These are phyloP conservation scores for Nyctibius bracteatus DNA, from an alignment of 2,113 vertebrate genomes.

Conservation along the genomic window DNA sequence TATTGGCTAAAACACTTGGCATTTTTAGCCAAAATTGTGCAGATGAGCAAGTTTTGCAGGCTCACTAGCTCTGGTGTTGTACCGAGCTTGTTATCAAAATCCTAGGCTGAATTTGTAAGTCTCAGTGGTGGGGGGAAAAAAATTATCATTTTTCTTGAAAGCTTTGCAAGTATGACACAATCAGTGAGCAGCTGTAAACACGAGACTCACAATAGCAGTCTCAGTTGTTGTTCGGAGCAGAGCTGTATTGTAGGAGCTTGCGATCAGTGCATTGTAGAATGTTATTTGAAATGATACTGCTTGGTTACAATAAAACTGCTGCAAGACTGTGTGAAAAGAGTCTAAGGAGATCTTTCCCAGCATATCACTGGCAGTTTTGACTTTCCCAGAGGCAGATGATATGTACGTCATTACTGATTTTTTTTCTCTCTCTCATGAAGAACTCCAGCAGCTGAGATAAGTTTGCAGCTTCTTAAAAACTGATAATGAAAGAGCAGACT, in stretches of 20 bases:
- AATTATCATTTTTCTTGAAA: background rate
- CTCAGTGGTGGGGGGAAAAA: background rate
- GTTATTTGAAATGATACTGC: constrained; percentile 32
- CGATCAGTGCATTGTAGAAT: background rate
- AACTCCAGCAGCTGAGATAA: constrained; percentile 62
- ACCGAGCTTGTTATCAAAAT: background rate
- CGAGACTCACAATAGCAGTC: background rate
- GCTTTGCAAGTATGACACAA: background rate
- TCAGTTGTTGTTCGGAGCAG: background rate
- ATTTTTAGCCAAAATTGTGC: background rate
- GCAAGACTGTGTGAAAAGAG: constrained; percentile 8
- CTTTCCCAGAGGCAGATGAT: constrained; percentile 66
- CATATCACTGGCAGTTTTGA: constrained; percentile 51
- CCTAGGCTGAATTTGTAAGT: background rate
- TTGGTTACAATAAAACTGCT: constrained; percentile 32
- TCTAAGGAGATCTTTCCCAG: constrained; percentile 57
- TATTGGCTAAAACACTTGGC: background rate
- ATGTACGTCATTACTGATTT: constrained; percentile 55
- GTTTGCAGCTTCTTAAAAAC: constrained; percentile 55
- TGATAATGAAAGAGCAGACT: constrained; percentile 57
- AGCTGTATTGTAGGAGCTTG: constrained; percentile 43
- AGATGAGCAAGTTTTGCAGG: background rate
- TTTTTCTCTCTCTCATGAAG: constrained; percentile 4
- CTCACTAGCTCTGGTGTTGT: background rate
- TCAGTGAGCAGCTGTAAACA: constrained; percentile 19